Percentiles rank a stretch among this genome's conserved stretches.
These are phyloP conservation scores for Heliopora coerulea DNA, from an alignment of 92 coral and sea anemone species.

Conservation along the genomic window DNA sequence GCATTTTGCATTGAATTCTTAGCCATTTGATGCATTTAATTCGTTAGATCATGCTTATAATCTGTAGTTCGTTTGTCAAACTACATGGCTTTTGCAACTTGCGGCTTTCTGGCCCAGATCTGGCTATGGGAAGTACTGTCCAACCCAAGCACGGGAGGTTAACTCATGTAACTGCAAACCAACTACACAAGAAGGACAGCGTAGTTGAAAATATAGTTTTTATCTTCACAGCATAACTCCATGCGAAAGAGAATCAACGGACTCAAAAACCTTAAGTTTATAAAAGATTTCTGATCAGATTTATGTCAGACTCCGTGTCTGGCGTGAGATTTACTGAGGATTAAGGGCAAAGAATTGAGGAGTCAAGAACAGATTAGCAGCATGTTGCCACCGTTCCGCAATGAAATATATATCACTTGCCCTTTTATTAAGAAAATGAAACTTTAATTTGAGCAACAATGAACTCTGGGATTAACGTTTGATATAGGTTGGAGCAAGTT, in stretches of 20 bases:
- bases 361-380: constrained; percentile 30
- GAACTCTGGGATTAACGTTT: constrained; percentile 40
- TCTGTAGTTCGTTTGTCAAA: background rate
- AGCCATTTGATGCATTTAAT: background rate
- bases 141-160: too few relatives aligned
- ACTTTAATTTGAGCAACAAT: constrained; percentile 1
- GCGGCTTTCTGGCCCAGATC: background rate
- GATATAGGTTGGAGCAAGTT: constrained; percentile 21
- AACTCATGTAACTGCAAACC: too few relatives aligned
- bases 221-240: background rate
- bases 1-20: background rate
- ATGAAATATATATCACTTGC: constrained; percentile 34
- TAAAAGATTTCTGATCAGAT: background rate
- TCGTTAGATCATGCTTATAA: background rate
- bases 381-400: constrained; percentile 23
- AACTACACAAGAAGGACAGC: too few relatives aligned
- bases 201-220: too few relatives aligned
- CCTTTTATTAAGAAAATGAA: constrained; percentile 15
- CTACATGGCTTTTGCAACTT: background rate
- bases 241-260: background rate
- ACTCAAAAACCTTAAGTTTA: background rate
- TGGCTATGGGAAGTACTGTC: too few relatives aligned
- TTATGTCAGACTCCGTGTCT: constrained; percentile 30
- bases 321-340: constrained; percentile 34
- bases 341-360: constrained; percentile 29